Percentiles rank a stretch among this genome's conserved stretches.
Conservation (phyloP, 2,888 invertebrate genomes). For the Lithophane ornitopus region DNA sequence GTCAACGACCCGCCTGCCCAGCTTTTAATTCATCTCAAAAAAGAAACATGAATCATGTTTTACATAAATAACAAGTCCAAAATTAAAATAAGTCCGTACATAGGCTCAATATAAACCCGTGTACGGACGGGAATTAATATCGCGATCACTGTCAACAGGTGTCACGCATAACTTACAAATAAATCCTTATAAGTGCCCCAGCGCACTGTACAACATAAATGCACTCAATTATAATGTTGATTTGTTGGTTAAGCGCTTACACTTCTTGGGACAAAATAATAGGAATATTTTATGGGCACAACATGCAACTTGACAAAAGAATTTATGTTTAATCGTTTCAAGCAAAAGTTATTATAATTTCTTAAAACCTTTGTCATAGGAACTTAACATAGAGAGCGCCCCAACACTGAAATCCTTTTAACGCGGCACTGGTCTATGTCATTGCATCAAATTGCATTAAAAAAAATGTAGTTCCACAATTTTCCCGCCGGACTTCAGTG, state of each 20-base stretch:
- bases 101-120: conserved; percentile 57
- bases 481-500: too few species aligned
- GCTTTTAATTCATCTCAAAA: conserved; percentile 19
- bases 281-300: conserved; percentile 32
- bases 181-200: conserved; percentile 62
- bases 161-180: conserved; percentile 64
- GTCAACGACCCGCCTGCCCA: not conserved
- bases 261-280: conserved; percentile 47
- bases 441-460: too few species aligned
- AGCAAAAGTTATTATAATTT: not conserved
- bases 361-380: not conserved
- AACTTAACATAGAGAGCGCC: not conserved
- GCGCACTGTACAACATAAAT: conserved; percentile 44
- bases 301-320: conserved; percentile 23
- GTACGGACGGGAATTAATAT: conserved; percentile 56
- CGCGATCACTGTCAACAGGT: conserved; percentile 67
- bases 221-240: conserved; percentile 58
- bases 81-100: conserved; percentile 41
- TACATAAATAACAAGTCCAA: conserved; percentile 33
- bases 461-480: too few species aligned
- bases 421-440: too few species aligned
- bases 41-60: conserved; percentile 25
- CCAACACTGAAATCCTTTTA: too few species aligned
- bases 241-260: conserved; percentile 44
- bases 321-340: conserved; percentile 32